phyloP scores from a whole-genome alignment of 2,797 vertebrate genomes.

The Picus viridis region DNA sequence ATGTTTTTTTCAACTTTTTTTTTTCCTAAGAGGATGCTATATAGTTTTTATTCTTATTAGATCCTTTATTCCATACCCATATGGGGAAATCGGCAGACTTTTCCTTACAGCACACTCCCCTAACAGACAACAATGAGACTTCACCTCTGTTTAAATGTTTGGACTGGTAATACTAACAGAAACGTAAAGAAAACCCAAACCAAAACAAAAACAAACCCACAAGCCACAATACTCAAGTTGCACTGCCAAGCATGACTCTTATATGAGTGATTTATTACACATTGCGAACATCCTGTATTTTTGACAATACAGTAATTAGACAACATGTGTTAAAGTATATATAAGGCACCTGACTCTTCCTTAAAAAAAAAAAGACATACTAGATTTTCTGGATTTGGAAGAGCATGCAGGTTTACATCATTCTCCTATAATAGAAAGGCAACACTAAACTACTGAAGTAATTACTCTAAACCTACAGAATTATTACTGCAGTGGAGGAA shows the following conservation, averaged over 20 bases:
- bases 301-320: not conserved
- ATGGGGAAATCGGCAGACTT: not conserved
- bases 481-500: not conserved
- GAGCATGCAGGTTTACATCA: not conserved
- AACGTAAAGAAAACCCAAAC: not conserved
- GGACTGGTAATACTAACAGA: not conserved
- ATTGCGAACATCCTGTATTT: not conserved
- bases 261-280: not conserved
- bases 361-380: not conserved
- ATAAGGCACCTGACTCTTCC: not conserved
- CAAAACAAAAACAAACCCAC: no score
- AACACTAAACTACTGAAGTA: not conserved
- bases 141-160: not conserved
- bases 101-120: not conserved
- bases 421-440: not conserved
- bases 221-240: not conserved
- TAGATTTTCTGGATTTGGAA: not conserved
- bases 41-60: not conserved
- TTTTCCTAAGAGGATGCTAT: no score
- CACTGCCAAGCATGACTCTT: not conserved
- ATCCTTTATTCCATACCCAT: not conserved
- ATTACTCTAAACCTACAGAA: not conserved
- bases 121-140: not conserved
- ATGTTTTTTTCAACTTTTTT: not conserved
- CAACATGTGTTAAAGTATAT: not conserved